Evolutionary conservation across 2,797 vertebrate genomes (phyloP), one percentile per base, ranked within the genome.

Genomic region (Lindbergichthys nudifrons): DNA sequence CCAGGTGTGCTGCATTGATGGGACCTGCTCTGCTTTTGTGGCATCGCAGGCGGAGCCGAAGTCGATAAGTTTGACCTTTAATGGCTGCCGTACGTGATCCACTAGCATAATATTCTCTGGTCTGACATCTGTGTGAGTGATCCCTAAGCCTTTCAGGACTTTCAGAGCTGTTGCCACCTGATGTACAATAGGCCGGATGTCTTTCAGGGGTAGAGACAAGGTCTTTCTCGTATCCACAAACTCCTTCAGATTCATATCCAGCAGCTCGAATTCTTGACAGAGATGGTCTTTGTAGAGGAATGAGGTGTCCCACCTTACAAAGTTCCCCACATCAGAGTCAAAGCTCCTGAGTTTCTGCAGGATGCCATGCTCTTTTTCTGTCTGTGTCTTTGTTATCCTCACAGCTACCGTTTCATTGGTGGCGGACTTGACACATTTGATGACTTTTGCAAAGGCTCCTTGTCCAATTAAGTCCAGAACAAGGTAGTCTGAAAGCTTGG

Each of bases 101-200:
- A 63, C 60, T 45, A 63, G 60, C 43, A 63, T 63, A 14, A 62
- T 48, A 10, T 63, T 63, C 6, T 48, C 18, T 32, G 43, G 23
- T 10, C 16, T 61, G 14, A 45, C 6, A 39, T 50, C 4, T 4
- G 14, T 4, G 12, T 52, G 63, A 18, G 19, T 5, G 7, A 48
- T 52, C 14, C 14, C 19, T 3, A 52, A 12, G 9, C 14, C 23
- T 21, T 45, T 60, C 9, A 60, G 58, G 14, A 26, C 4, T 39
- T 45, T 41, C 41, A 60, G 58, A 43, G 58, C 58, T 60, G 41
- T 60, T 5, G 21, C 58, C 41, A 60, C 14, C 21, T 60, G 58
- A 23, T 43, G 21, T 60, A 60, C 10, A 26, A 60, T 16, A 10
- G 15, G 14, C 8, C 4, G 21, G 19, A 45, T 15, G 12, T 60